Evolutionary conservation across 1,140 invertebrate species (phyloP), one percentile per base, ranked within the genome.

Genomic region (Euschistus heros): DNA sequence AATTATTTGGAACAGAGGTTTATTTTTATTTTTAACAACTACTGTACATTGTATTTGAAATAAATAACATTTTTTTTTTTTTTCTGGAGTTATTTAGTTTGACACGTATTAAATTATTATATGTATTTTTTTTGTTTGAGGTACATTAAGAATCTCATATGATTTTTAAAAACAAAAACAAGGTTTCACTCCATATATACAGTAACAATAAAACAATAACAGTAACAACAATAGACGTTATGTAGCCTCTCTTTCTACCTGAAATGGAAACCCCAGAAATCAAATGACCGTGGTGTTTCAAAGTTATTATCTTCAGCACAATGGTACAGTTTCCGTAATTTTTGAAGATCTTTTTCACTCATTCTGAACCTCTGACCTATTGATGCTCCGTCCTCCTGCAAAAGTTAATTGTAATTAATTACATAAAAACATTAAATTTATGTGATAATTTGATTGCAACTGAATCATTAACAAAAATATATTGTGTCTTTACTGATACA

Each of bases 321-420:
- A n/a, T 78, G 72, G 70, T 88, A 87, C 85, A 87, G 87, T 68
- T 76, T 77, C 68, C 82, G 81, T 1, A 87, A 68, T 72, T 87
- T 89, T 5, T 74, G 68, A 10, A 83, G 75, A 68, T 88, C 86
- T 59, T 82, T 84, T 54, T 80, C 76, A 52, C 84, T 87, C 42
- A 88, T 73, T 37, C 82, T 83, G 15, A 78, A 73, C 61, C 85
- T 77, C 74, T 87, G 86, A 7, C 86, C 86, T 62, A 87, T 75
- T 33, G 15, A 44, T 10, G 69, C 68, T 63, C 66, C 68, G 0
- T 62, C 57, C 15, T 70, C 66, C 69, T 71, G 64, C 10, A 66
- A 64, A 13, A 4, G 13, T 10, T 10, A 10, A 37, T 10, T 37
- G 7, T 10, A 10, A 37, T 10, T 37, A 37, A 37, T 37, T 37